Evolutionary conservation across 1,140 invertebrate genomes (phyloP).

Genomic region (Drosophila ohnishii): DNA sequence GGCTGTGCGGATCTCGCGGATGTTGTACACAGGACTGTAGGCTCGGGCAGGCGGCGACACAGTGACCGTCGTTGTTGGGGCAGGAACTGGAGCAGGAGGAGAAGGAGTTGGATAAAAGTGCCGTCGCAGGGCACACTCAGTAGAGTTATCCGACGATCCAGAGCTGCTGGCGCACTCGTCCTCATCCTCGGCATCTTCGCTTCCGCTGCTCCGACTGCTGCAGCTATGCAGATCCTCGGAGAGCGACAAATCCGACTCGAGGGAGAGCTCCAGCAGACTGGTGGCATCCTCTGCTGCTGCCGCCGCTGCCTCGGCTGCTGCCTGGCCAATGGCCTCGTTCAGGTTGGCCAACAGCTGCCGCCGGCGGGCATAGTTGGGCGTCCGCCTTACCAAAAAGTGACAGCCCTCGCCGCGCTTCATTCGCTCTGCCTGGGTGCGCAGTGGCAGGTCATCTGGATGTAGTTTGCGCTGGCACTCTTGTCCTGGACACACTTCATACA

Average conservation of each 20-base stretch:
- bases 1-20: slow-evolving; percentile 78
- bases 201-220: slow-evolving; percentile 59
- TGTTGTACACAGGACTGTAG: slow-evolving; percentile 82
- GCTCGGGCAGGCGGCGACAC: slow-evolving; percentile 39
- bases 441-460: slow-evolving; percentile 92
- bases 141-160: slow-evolving; percentile 74
- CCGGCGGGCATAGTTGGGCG: slow-evolving; percentile 87
- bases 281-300: slow-evolving; percentile 42
- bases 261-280: slow-evolving; percentile 71
- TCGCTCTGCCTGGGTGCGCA: slow-evolving; percentile 92
- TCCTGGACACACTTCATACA: slow-evolving; percentile 91
- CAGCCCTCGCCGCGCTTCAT: slow-evolving; percentile 85
- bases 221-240: slow-evolving; percentile 74
- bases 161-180: slow-evolving; percentile 72
- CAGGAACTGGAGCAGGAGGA: slow-evolving; percentile 3
- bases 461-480: slow-evolving; percentile 93
- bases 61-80: not conserved
- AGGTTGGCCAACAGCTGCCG: slow-evolving; percentile 73
- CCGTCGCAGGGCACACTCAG: slow-evolving; percentile 65
- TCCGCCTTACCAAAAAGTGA: slow-evolving; percentile 90
- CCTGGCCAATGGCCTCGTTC: slow-evolving; percentile 68
- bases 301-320: not conserved
- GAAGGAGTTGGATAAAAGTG: slow-evolving; percentile 45
- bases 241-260: slow-evolving; percentile 69
- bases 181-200: slow-evolving; percentile 69